phyloP scores from a whole-genome alignment of 2,888 invertebrate species.

The Harpagoxenus sublaevis region DNA sequence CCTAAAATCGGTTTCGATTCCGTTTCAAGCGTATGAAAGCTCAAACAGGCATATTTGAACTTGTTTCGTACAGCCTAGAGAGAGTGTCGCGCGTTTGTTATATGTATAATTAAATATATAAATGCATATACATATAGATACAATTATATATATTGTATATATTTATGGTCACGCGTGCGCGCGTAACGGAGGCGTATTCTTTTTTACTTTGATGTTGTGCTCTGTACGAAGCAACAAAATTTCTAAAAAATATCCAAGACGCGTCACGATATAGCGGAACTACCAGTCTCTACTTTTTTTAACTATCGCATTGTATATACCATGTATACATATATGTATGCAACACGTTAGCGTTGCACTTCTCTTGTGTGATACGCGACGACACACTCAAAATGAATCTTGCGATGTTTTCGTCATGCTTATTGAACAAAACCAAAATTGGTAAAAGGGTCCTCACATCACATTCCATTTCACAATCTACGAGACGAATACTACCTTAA shows the following conservation, averaged over 20 bases:
- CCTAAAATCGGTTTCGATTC: slow-evolving; percentile 28
- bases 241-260: slow-evolving; percentile 46
- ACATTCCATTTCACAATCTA: neutral
- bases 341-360: no score
- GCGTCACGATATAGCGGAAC: slow-evolving; percentile 54
- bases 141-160: slow-evolving; percentile 22
- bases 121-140: slow-evolving; percentile 4
- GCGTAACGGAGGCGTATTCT: slow-evolving; percentile 1
- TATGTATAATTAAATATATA: slow-evolving; percentile 23
- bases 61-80: slow-evolving; percentile 48
- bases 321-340: slow-evolving; percentile 42
- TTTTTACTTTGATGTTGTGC: slow-evolving; percentile 57
- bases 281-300: slow-evolving; percentile 39
- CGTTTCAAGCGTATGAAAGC: slow-evolving; percentile 15
- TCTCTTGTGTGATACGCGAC: no score
- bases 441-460: neutral
- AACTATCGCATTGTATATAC: slow-evolving; percentile 23
- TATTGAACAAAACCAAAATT: slow-evolving; percentile 6
- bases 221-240: slow-evolving; percentile 73
- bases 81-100: slow-evolving; percentile 17
- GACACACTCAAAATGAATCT: slow-evolving; percentile 5
- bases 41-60: slow-evolving; percentile 9
- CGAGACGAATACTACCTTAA: slow-evolving; percentile 10
- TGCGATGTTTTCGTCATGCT: neutral
- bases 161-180: slow-evolving; percentile 7